Base-by-base conservation (phyloP, 2,113 vertebrate genomes). In the Nicator chloris region DNA sequence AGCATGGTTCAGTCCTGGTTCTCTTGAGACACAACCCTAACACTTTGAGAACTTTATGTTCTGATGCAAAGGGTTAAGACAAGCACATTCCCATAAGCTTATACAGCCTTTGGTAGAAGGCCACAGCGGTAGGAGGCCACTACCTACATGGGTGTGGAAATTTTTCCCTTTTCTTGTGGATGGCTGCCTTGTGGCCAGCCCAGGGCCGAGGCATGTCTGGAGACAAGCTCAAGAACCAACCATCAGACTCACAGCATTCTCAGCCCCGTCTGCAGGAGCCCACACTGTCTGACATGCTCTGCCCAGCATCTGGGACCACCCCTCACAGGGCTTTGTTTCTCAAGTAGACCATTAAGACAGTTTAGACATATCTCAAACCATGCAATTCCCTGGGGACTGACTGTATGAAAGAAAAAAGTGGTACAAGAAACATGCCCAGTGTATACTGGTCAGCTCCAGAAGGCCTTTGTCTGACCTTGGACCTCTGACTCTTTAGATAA, bases 161-260 rank as follows among this genome's bases (percentile, higher is more conserved):
- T 72, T 60, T 76, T 68, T 16, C 33, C 33, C 61, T 59, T 21
- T 44, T 18, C 64, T 27, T 39, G 82, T 64, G 77, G 33, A 18
- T 37, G 47, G 31, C 19, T 92, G 82, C 60, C 70, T 47, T 31
- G 39, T 0, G 1, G 73, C 54, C 59, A 68, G 77, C 40, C 54
- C 4, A 1, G 22, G 37, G 39, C 70, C 0, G 1, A 51, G 39
- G 26, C 0, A 0, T 28, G 54, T 33, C 37, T 82, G 79, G 26
- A 45, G 51, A 45, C 9, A 3, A 66, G 79, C 65, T 59, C 51
- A 16, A 68, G 66, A 76, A 50, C 15, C 0, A 0, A 21, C 42
- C 4, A 0, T 23, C 51, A 59, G 42, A 20, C 42, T 75, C 1
- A 0, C n/a, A 33, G 45, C 27, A 18, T 26, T 17, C 50, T 35